Conservation (phyloP, 2,888 invertebrate species). For the Esperia sulphurella region DNA sequence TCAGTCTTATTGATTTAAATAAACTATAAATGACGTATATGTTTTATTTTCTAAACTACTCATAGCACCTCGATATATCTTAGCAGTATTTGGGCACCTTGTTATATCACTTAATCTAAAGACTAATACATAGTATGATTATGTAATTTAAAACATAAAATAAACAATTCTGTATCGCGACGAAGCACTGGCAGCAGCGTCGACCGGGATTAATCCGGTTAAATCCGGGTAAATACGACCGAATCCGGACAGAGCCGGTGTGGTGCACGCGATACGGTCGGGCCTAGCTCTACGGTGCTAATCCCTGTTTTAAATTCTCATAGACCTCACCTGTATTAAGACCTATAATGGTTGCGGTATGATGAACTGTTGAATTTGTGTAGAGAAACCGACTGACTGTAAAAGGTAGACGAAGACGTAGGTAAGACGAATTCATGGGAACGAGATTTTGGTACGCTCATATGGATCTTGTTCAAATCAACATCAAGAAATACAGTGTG, state of each 20-base stretch:
- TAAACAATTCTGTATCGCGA: slow-evolving; percentile 72
- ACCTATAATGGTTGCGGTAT: slow-evolving; percentile 13
- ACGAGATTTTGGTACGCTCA: no score
- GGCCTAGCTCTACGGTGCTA: slow-evolving; percentile 63
- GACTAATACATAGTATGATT: background rate
- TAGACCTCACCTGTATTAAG: slow-evolving; percentile 62
- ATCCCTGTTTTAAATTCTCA: slow-evolving; percentile 76
- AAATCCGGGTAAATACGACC: slow-evolving; percentile 52
- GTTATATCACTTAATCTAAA: no score
- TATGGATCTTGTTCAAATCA: no score
- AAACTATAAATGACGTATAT: no score
- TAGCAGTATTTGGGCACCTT: no score
- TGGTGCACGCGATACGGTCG: slow-evolving; percentile 54
- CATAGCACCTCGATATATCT: no score
- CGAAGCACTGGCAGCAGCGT: slow-evolving; percentile 50
- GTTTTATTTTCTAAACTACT: no score
- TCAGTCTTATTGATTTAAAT: no score
- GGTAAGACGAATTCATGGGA: no score
- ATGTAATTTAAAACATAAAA: slow-evolving; percentile 56
- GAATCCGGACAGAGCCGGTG: slow-evolving; percentile 45
- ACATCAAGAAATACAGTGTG: no score
- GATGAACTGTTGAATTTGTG: background rate
- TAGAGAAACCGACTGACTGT: no score
- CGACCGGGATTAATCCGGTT: slow-evolving; percentile 55
- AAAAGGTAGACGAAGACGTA: no score